These are phyloP conservation scores for Hololepta plana DNA, from an alignment of 2,888 invertebrate genomes.

Conservation along the genomic window DNA sequence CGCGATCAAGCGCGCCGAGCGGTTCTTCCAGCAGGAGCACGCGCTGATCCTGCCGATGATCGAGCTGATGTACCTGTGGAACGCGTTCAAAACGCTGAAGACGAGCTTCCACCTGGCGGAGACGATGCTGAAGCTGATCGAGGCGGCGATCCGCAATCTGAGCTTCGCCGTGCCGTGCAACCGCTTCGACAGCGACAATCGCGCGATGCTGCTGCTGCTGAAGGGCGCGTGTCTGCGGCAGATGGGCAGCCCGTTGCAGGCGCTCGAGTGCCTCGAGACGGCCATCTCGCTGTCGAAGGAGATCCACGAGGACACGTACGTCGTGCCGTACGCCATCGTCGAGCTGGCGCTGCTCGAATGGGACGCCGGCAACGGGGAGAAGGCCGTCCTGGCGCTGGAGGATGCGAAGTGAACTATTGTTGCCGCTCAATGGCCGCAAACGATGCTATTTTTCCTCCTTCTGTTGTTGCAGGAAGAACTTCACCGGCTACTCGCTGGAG, in stretches of 20 bases:
- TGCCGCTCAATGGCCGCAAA: background rate
- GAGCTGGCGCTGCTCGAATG: conserved; percentile 71
- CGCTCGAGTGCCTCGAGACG: conserved; percentile 51
- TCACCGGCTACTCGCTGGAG: conserved; percentile 72
- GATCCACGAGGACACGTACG: conserved; percentile 64
- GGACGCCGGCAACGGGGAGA: conserved; percentile 44
- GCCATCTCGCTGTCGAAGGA: conserved; percentile 45
- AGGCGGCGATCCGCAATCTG: conserved; percentile 27
- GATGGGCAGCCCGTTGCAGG: conserved; percentile 58
- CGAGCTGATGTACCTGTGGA: conserved; percentile 87
- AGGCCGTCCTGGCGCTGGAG: conserved; percentile 53
- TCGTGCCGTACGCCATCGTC: conserved; percentile 70
- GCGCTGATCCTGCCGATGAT: conserved; percentile 62
- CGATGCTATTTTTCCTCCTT: too few species aligned
- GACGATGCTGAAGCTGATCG: conserved; percentile 42
- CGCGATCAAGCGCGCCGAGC: conserved; percentile 65
- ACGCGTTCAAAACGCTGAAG: conserved; percentile 67
- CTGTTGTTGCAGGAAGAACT: conserved; percentile 72
- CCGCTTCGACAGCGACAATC: conserved; percentile 49
- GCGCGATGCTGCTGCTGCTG: conserved; percentile 54
- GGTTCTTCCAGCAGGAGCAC: conserved; percentile 58
- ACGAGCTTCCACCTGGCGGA: conserved; percentile 46
- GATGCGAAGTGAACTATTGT: conserved; percentile 54
- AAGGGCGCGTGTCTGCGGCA: conserved; percentile 70
- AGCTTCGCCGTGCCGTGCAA: conserved; percentile 19